A percentile compares a stretch with the other conserved stretches of the same genome.
These are phyloP conservation scores for Gnathonemus echidnorhynchus DNA, from an alignment of 2,113 vertebrate species.

Conservation along the genomic window DNA sequence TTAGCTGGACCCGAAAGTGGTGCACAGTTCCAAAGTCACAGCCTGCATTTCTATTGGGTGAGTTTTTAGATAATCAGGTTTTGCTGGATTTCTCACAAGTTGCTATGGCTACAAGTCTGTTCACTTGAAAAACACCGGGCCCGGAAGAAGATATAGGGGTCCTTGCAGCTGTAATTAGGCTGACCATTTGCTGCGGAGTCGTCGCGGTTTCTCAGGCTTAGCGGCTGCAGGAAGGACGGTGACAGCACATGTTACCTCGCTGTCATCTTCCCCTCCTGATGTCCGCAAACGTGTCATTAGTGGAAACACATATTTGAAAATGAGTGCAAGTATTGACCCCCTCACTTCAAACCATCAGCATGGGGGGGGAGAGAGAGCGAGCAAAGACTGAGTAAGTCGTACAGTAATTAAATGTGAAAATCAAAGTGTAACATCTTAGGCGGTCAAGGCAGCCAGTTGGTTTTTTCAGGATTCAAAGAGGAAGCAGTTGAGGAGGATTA, in stretches of 20 bases:
- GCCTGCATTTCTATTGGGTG: not conserved
- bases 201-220: not conserved
- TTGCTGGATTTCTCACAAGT: conserved; percentile 31
- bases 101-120: conserved; percentile 36
- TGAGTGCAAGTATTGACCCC: not conserved
- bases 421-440: not conserved
- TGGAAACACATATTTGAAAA: not conserved
- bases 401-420: conserved; percentile 14
- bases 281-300: not conserved
- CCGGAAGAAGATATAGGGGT: conserved; percentile 26
- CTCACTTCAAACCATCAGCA: not conserved
- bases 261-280: not conserved
- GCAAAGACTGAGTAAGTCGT: not conserved
- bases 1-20: not conserved
- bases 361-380: not conserved
- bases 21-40: not conserved
- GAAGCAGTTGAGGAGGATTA: not conserved
- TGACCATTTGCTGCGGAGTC: not conserved
- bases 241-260: not conserved
- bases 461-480: not conserved
- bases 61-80: conserved; percentile 25
- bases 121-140: conserved; percentile 7
- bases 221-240: not conserved
- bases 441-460: not conserved
- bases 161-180: conserved; percentile 35